These are phyloP conservation scores for Xestobium rufovillosum DNA, from an alignment of 2,888 invertebrate species.

Conservation along the genomic window DNA sequence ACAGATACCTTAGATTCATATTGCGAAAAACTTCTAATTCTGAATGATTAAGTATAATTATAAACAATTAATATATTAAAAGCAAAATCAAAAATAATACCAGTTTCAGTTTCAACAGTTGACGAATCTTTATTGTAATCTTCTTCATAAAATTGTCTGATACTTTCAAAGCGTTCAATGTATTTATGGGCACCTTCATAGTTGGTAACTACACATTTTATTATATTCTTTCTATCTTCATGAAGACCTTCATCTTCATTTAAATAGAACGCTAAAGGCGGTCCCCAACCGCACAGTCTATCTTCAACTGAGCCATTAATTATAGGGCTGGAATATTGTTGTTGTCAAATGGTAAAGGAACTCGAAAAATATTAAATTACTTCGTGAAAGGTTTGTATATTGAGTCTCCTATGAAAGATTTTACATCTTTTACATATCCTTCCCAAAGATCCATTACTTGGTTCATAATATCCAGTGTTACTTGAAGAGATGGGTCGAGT, in stretches of 20 bases:
- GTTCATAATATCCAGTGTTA: slow-evolving; percentile 51
- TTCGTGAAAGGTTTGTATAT: slow-evolving; percentile 66
- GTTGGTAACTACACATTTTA: slow-evolving; percentile 50
- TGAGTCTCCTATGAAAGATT: slow-evolving; percentile 64
- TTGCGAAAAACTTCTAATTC: slow-evolving; percentile 58
- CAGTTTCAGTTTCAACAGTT: slow-evolving; percentile 55
- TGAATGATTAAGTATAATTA: slow-evolving; percentile 18
- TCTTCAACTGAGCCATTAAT: slow-evolving; percentile 78
- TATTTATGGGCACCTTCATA: slow-evolving; percentile 59
- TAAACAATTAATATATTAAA: slow-evolving; percentile 2
- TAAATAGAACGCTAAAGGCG: slow-evolving; percentile 62
- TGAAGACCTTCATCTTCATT: slow-evolving; percentile 56
- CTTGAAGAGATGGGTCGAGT: slow-evolving; percentile 55
- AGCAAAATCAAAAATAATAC: slow-evolving; percentile 29
- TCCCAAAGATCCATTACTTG: slow-evolving; percentile 60
- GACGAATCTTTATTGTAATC: slow-evolving; percentile 59
- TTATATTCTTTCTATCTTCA: slow-evolving; percentile 50
- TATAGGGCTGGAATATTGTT: slow-evolving; percentile 53
- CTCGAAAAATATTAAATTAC: slow-evolving; percentile 38
- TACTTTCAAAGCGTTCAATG: slow-evolving; percentile 55
- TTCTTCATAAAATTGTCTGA: slow-evolving; percentile 62
- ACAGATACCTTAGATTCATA: slow-evolving; percentile 60
- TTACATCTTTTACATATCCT: slow-evolving; percentile 59
- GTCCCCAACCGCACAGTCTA: slow-evolving; percentile 65
- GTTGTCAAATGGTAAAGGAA: neutral